Conservation (phyloP, 2,797 vertebrate species). For the Parotocinclus haroldoi region DNA sequence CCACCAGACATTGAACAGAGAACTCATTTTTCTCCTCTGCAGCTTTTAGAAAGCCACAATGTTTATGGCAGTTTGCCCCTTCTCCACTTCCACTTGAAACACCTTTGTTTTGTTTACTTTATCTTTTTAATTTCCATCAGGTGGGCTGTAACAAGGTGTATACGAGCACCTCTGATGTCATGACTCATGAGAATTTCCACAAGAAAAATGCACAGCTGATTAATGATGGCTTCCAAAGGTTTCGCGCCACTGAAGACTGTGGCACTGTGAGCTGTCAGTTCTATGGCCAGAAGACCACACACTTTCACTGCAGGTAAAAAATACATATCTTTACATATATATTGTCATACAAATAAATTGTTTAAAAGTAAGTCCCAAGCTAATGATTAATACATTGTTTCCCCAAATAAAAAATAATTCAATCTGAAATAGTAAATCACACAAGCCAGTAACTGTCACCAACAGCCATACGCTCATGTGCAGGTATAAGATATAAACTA, state of each 20-base stretch:
- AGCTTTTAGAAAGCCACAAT: conserved; percentile 45
- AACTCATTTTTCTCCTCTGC: conserved; percentile 37
- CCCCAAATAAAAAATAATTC: too few species aligned
- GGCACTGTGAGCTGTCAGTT: conserved; percentile 95
- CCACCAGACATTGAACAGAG: conserved; percentile 32
- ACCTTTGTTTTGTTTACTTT: conserved; percentile 36
- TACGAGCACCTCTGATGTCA: conserved; percentile 97
- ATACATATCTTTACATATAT: background rate
- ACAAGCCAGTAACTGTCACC: too few species aligned
- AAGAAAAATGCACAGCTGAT: conserved; percentile 99
- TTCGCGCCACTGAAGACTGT: conserved; percentile 96
- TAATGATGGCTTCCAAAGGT: conserved; percentile 98
- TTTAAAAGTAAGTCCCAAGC: too few species aligned
- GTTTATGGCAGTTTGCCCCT: conserved; percentile 42
- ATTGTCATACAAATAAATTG: too few species aligned
- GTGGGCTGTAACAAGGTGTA: conserved; percentile 99
- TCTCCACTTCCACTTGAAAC: conserved; percentile 32
- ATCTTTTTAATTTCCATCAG: conserved; percentile 62
- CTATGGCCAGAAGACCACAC: conserved; percentile 98
- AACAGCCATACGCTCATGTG: too few species aligned
- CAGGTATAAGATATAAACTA: too few species aligned
- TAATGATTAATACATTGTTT: too few species aligned
- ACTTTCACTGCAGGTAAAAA: conserved; percentile 96
- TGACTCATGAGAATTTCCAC: conserved; percentile 99
- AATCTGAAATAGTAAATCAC: too few species aligned